These are phyloP conservation scores for Tenthredo notha DNA, from an alignment of 2,888 invertebrate genomes.

Conservation along the genomic window DNA sequence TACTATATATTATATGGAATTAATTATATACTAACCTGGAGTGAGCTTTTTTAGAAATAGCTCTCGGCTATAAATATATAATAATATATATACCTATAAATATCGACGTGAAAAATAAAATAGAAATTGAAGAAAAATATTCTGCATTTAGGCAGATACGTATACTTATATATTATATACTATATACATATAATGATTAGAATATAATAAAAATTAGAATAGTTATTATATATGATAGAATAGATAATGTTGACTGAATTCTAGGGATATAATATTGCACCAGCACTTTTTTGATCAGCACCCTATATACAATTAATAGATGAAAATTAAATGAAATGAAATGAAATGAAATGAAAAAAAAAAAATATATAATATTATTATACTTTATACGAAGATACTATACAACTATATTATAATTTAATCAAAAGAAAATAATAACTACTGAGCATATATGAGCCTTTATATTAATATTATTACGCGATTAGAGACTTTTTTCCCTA, in stretches of 20 bases:
- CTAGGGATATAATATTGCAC: conserved; percentile 77
- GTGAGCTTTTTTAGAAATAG: conserved; percentile 22
- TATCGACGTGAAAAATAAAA: not conserved
- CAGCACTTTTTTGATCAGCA: conserved; percentile 76
- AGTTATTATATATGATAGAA: not conserved
- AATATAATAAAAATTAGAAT: not conserved
- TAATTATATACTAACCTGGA: conserved; percentile 2
- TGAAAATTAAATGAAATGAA: conserved; percentile 54
- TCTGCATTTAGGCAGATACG: not conserved
- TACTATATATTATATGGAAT: not conserved
- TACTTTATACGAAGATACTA: conserved; percentile 67
- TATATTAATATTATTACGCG: conserved; percentile 59
- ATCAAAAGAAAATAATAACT: conserved; percentile 60
- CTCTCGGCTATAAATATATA: not conserved
- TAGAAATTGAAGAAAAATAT: not conserved
- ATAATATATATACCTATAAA: not conserved
- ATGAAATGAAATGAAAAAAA: not conserved
- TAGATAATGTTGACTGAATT: conserved; percentile 75
- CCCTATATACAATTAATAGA: conserved; percentile 58
- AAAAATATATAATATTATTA: conserved; percentile 50
- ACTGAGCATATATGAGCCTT: conserved; percentile 64
- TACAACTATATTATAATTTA: conserved; percentile 61
- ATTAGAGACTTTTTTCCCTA: conserved; percentile 68
- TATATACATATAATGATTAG: not conserved
- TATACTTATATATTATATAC: not conserved